Conservation (phyloP, 2,797 vertebrate species). For the Streptopelia turtur region DNA sequence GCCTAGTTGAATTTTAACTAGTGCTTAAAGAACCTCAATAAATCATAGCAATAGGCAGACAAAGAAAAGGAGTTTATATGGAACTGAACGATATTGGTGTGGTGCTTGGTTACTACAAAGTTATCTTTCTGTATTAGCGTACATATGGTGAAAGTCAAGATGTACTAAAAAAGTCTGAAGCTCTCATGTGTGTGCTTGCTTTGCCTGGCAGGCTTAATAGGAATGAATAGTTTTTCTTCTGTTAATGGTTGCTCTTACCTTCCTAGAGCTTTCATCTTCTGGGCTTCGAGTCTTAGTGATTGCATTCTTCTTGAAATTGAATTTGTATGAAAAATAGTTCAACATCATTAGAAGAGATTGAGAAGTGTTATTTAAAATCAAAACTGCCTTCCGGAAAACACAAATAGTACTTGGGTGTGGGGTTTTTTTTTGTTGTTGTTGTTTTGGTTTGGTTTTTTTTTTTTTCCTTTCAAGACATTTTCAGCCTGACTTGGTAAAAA, state of each 20-base stretch:
- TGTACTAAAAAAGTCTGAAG: background rate
- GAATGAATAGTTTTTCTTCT: background rate
- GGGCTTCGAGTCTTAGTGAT: background rate
- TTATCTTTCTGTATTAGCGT: background rate
- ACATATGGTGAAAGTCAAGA: background rate
- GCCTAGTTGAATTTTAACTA: slow-evolving; percentile 19
- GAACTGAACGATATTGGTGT: background rate
- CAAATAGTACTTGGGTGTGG: background rate
- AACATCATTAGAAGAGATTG: background rate
- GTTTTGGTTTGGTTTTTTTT: background rate
- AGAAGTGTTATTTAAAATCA: background rate
- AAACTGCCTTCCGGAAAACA: background rate
- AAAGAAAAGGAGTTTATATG: background rate
- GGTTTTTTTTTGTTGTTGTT: background rate
- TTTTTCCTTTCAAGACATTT: background rate
- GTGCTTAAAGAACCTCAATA: background rate
- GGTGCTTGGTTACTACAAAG: background rate
- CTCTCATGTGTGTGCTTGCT: background rate
- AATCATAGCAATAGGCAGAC: background rate
- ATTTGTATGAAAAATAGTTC: background rate
- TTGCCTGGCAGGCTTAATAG: background rate
- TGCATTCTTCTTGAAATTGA: background rate
- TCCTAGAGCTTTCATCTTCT: background rate
- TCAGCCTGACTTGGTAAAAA: background rate
- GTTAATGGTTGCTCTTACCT: background rate